Evolutionary conservation across 2,797 vertebrate genomes (phyloP), one percentile per base, ranked within the genome.

Genomic region (Falco cherrug): DNA sequence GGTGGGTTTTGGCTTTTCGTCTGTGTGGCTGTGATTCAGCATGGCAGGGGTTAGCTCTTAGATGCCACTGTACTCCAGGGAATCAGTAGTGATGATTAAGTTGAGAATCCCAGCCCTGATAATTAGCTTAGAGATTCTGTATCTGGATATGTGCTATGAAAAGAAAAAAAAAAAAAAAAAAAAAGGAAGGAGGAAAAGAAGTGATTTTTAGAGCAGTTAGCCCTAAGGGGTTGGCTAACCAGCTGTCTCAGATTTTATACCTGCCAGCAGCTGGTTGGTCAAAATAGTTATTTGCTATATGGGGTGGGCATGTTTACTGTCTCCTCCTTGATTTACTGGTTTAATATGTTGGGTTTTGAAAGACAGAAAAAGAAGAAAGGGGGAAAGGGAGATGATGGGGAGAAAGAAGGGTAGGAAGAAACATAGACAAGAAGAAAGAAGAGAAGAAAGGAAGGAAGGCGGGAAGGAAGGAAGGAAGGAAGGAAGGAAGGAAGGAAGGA

Each of bases 61-160:
- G 95, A 98, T 96, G 96, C 80, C 77, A 54, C 96, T 80, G 78
- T 93, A 97, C 98, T 98, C 96, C 82, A 67, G 98, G 97, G 98
- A 97, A 92, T 86, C 78, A 57, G 87, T 95, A 93, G 96, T 97
- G 97, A 98, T 98, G 97, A 98, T 98, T 98, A 98, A 98, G 95
- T 97, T 97, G 97, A 98, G 97, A 98, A 98, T 98, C 97, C 90
- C 97, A 98, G 92, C 95, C 95, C 96, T 96, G 97, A 98, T 98
- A 98, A 98, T 98, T 98, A 98, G 97, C 97, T 98, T 88, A 94
- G 98, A 98, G 97, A 98, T 97, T 98, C 98, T 97, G 96, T 97
- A 98, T 97, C 93, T 96, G 84, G 87, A 97, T 96, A 92, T 97
- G 87, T 94, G 92, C 96, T 97, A 88, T 59, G 91, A 92, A 97